Conservation (phyloP, 1,140 invertebrate species). For the Brachionus angularis region DNA sequence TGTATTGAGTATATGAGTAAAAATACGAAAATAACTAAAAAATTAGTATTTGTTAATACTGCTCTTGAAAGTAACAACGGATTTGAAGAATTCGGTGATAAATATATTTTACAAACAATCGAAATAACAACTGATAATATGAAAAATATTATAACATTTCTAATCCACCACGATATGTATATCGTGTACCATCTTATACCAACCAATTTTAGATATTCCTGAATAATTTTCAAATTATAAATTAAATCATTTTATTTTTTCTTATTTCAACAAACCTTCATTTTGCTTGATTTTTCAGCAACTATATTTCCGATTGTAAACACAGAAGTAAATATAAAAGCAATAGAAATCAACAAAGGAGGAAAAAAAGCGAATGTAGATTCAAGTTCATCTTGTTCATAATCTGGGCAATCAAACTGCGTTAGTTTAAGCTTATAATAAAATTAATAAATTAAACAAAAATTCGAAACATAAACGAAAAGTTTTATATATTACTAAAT, state of each 20-base stretch:
- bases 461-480: not conserved
- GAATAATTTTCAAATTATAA: not conserved
- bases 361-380: slow-evolving; percentile 41
- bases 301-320: slow-evolving; percentile 32
- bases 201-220: slow-evolving; percentile 43
- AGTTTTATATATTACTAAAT: slow-evolving; percentile 25
- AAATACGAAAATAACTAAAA: not conserved
- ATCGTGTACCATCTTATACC: slow-evolving; percentile 43
- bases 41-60: slow-evolving; percentile 32
- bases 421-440: not conserved
- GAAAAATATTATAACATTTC: slow-evolving; percentile 7
- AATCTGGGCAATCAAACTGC: slow-evolving; percentile 39
- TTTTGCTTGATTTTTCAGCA: slow-evolving; percentile 30
- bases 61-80: not conserved
- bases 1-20: slow-evolving; percentile 24
- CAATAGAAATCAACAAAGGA: not conserved
- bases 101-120: slow-evolving; percentile 20
- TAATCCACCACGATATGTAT: slow-evolving; percentile 23
- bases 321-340: slow-evolving; percentile 27
- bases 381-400: slow-evolving; percentile 23
- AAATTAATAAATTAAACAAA: not conserved
- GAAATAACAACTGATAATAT: slow-evolving; percentile 20
- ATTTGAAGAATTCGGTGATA: slow-evolving; percentile 18
- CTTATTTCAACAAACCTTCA: no score
- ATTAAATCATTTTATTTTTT: not conserved